phyloP scores from a whole-genome alignment of 1,140 invertebrate species.

The Latrodectus geometricus region DNA sequence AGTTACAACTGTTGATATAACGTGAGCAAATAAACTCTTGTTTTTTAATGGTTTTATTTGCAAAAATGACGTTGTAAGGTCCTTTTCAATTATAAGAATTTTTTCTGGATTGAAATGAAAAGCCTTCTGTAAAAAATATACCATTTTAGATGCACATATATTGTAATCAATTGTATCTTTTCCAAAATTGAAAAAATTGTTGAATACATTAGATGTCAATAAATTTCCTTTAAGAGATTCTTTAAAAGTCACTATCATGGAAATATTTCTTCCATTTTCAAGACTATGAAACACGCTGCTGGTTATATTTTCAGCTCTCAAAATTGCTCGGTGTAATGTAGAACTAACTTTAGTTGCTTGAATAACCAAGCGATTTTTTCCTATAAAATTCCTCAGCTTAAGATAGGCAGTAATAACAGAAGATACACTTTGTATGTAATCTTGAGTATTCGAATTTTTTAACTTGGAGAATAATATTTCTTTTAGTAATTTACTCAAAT shows the following conservation, averaged over 20 bases:
- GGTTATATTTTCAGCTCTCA: constrained; percentile 6
- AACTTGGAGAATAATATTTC: background rate
- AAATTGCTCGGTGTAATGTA: constrained; percentile 20
- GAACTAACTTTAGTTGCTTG: constrained; percentile 5
- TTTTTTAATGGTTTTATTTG: background rate
- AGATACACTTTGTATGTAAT: background rate
- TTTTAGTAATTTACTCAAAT: background rate
- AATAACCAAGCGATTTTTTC: background rate
- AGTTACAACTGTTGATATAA: constrained; percentile 11
- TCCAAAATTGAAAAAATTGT: background rate
- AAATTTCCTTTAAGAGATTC: constrained; percentile 27
- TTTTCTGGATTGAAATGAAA: background rate
- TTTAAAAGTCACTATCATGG: background rate
- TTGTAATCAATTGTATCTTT: constrained; percentile 8
- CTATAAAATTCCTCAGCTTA: constrained; percentile 14
- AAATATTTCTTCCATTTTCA: background rate
- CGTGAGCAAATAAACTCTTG: background rate
- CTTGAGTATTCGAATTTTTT: background rate
- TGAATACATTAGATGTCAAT: constrained; percentile 19
- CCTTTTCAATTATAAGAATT: background rate
- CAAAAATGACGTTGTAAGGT: background rate
- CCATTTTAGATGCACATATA: constrained; percentile 5
- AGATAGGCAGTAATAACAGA: constrained; percentile 11
- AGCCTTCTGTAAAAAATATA: background rate
- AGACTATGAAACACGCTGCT: background rate